Percentiles rank a stretch among this genome's conserved stretches.
Evolutionary conservation across 2,797 vertebrate species (phyloP).

Genomic region (Cephalopachus bancanus): DNA sequence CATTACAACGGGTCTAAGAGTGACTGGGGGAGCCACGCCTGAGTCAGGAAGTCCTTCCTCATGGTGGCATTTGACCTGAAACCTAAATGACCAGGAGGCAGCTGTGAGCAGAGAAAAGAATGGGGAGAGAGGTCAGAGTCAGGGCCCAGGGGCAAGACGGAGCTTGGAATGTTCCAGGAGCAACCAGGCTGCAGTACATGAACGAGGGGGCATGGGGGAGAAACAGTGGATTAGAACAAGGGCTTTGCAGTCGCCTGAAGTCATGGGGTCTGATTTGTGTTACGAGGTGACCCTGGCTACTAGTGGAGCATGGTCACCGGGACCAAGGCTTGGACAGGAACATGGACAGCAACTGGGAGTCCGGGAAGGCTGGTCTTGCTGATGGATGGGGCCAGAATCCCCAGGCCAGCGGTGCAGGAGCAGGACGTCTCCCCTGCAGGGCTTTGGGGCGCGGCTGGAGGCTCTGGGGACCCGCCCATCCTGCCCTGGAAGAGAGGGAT

Average conservation of each 20-base stretch:
- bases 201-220: rapidly evolving
- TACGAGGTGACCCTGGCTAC: background rate
- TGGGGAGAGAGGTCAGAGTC: conserved; percentile 2
- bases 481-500: background rate
- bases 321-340: background rate
- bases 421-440: background rate
- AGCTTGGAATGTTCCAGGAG: background rate
- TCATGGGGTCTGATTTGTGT: background rate
- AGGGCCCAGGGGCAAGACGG: background rate
- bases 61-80: background rate
- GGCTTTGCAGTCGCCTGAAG: rapidly evolving
- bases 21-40: background rate
- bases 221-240: background rate
- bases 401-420: background rate
- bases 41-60: background rate
- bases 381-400: background rate
- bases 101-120: background rate
- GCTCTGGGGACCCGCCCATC: background rate
- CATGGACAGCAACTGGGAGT: background rate
- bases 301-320: background rate
- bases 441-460: background rate
- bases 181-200: background rate
- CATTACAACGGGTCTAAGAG: background rate
- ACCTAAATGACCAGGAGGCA: too few relatives aligned
- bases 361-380: background rate